These are phyloP conservation scores for Pseudomyrmex sp. DNA, from an alignment of 1,140 invertebrate genomes.

Conservation along the genomic window DNA sequence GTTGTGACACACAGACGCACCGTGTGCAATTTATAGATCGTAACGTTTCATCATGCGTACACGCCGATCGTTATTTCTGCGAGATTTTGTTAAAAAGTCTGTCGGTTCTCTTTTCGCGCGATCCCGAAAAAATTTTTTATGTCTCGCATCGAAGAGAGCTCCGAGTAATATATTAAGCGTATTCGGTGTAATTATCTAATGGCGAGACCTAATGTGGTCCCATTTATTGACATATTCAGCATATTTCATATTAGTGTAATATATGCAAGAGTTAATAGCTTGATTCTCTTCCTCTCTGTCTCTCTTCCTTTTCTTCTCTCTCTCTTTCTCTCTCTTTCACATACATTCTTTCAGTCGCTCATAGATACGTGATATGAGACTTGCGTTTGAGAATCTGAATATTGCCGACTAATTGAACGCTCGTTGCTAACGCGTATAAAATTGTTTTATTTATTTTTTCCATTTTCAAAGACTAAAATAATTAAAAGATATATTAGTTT, in stretches of 20 bases:
- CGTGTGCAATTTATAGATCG: conserved; percentile 24
- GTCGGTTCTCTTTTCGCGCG: not conserved
- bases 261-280: conserved; percentile 3
- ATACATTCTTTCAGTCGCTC: too few species aligned
- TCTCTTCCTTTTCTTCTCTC: too few species aligned
- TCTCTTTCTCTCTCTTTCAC: too few species aligned
- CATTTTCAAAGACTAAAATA: too few species aligned
- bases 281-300: not conserved
- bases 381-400: too few species aligned
- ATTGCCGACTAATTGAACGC: too few species aligned
- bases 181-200: conserved; percentile 15
- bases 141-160: not conserved
- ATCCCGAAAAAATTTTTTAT: conserved; percentile 2
- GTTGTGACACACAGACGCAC: not conserved
- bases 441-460: too few species aligned
- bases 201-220: not conserved
- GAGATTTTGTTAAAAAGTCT: not conserved
- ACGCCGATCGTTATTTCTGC: conserved; percentile 30
- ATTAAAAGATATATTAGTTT: too few species aligned
- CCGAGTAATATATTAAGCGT: not conserved
- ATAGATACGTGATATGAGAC: too few species aligned
- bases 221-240: not conserved
- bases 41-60: conserved; percentile 9
- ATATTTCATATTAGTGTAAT: conserved; percentile 9
- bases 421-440: too few species aligned